These are phyloP conservation scores for Ganaspis sp. DNA, from an alignment of 1,140 invertebrate species.

Conservation along the genomic window DNA sequence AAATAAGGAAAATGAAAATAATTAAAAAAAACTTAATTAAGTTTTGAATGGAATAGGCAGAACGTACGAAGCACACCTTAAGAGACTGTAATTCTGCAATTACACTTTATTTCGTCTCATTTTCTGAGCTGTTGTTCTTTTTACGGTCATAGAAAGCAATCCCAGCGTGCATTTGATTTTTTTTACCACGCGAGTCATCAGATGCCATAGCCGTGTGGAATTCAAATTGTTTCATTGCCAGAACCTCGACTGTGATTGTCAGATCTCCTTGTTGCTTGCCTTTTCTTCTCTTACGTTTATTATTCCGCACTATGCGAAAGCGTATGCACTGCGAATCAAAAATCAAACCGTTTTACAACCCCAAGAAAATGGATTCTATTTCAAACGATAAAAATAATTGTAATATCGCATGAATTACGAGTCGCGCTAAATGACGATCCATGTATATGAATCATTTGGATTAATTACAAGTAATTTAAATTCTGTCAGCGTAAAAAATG, in stretches of 20 bases:
- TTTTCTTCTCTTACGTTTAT: conserved; percentile 12
- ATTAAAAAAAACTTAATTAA: background rate
- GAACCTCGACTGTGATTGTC: conserved; percentile 12
- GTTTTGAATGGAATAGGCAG: background rate
- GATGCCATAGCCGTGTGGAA: conserved; percentile 11
- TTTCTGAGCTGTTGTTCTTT: conserved; percentile 1
- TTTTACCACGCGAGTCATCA: background rate
- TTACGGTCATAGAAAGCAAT: background rate
- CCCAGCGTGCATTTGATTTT: conserved; percentile 9
- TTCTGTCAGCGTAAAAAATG: too few species aligned
- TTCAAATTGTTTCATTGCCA: conserved; percentile 31
- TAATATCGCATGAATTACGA: too few species aligned
- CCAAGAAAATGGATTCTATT: background rate
- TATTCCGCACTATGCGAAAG: background rate
- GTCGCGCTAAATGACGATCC: too few species aligned
- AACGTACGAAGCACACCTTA: background rate
- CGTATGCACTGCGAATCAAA: conserved; percentile 16
- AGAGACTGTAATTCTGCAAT: conserved; percentile 10
- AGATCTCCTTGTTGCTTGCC: background rate
- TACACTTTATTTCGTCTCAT: conserved; percentile 19
- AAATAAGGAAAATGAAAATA: background rate
- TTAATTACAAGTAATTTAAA: too few species aligned
- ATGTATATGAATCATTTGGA: too few species aligned
- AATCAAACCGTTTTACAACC: conserved; percentile 10
- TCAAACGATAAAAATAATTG: background rate